Base-by-base conservation (phyloP, 2,113 vertebrate genomes). In the Sinocyclocheilus grahami region DNA sequence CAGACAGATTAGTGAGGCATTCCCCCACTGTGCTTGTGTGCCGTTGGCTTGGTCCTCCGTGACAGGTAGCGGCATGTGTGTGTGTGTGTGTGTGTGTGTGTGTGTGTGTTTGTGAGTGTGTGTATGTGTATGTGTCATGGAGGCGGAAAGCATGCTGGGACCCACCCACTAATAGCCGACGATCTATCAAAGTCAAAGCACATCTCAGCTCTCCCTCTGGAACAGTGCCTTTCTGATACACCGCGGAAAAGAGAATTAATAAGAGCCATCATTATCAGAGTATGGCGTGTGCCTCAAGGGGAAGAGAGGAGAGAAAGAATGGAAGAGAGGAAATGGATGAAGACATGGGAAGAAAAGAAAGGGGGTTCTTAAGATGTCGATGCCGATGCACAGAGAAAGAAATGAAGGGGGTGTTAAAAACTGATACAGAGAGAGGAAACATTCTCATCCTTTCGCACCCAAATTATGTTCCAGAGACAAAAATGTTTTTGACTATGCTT, bases 181-280 rank as follows among this genome's bases (percentile, higher is more conserved):
- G 3, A 86, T 88, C 85, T 86, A 88, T 88, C 85, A 81, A 78
- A 88, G 87, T 88, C 82, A 81, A 71, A 76, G 83, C 51, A 27
- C 78, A 81, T 85, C 83, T 22, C 58, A 42, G 77, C 82, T 60
- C 71, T 86, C 81, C 85, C 85, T 80, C 75, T 80, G 85, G 84
- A 88, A 88, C 79, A 86, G 33, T 78, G 79, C 72, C 12, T 46
- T 58, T 86, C 62, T 82, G 84, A 85, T 86, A 75, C 81, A 16
- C 81, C 37, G 22, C 39, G 16, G 46, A 72, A 85, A 76, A 42
- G 53, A 83, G 83, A 83, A 87, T 86, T 83, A 86, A 89, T 79
- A 87, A 86, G 86, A 46, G 78, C 63, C 83, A 86, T 88, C 76
- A 84, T 88, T 86, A 88, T 81, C 82, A 86, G 85, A 83, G 82